Evolutionary conservation across 2,888 invertebrate species (phyloP).

Genomic region (Uloborus plumipes): DNA sequence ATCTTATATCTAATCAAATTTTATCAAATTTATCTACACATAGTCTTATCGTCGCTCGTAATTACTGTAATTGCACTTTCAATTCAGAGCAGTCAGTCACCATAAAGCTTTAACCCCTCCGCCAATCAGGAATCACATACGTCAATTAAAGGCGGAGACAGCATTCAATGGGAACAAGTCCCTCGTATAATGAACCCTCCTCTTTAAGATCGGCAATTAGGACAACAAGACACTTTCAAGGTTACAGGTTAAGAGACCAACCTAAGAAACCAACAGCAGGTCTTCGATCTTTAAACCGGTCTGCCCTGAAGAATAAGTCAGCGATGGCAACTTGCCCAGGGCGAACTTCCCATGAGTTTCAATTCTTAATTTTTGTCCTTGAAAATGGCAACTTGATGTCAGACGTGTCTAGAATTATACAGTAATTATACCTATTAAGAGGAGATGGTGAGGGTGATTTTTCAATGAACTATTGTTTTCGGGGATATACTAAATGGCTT

Average conservation of each 20-base stretch:
- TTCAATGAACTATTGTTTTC: slow-evolving; percentile 29
- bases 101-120: too few species aligned
- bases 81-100: too few species aligned
- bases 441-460: background rate
- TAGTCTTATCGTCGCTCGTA: too few species aligned
- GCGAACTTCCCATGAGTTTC: slow-evolving; percentile 46
- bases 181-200: slow-evolving; percentile 34
- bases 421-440: slow-evolving; percentile 9
- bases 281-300: slow-evolving; percentile 20
- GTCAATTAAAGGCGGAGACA: too few species aligned
- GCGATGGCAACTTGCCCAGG: slow-evolving; percentile 8
- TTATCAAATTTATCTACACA: too few species aligned
- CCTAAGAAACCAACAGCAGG: too few species aligned
- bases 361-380: slow-evolving; percentile 17
- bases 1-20: too few species aligned
- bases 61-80: too few species aligned
- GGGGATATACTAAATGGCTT: too few species aligned
- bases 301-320: background rate
- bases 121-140: too few species aligned
- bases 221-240: slow-evolving; percentile 25
- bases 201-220: background rate
- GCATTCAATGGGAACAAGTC: background rate
- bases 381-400: slow-evolving; percentile 12
- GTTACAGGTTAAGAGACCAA: slow-evolving; percentile 20
- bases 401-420: slow-evolving; percentile 45